A percentile compares a stretch with the other conserved stretches of the same genome.
Conservation (phyloP, 2,113 vertebrate genomes). For the Dicaeum eximium region DNA sequence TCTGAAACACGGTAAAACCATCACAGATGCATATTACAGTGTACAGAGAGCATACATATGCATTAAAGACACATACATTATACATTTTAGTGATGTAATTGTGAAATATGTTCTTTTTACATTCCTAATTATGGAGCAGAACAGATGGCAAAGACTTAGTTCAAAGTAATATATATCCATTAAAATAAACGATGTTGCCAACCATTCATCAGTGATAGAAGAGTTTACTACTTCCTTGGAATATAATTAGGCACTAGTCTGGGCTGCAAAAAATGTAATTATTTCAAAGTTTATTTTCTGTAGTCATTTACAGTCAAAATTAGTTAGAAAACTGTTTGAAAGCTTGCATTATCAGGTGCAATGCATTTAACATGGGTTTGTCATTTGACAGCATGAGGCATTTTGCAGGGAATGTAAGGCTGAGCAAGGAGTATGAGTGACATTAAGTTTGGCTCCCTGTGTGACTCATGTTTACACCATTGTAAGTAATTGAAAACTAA, state of each 20-base stretch:
- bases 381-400: background rate
- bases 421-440: background rate
- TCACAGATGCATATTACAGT: background rate
- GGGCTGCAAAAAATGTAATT: background rate
- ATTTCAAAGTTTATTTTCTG: conserved; percentile 40
- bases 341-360: background rate
- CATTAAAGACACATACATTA: conserved; percentile 48
- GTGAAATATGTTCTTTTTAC: conserved; percentile 62
- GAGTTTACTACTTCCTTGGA: conserved; percentile 18
- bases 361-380: background rate
- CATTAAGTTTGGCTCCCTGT: background rate
- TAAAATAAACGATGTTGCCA: conserved; percentile 60
- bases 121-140: conserved; percentile 56
- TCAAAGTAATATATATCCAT: conserved; percentile 58
- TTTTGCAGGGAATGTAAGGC: background rate
- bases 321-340: background rate
- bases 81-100: conserved; percentile 35
- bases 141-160: conserved; percentile 67
- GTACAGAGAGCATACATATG: conserved; percentile 6
- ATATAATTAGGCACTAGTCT: conserved; percentile 18
- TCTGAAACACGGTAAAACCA: background rate
- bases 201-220: conserved; percentile 29
- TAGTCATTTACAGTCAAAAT: conserved; percentile 1
- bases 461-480: background rate
- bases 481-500: background rate